Evolutionary conservation across 2,113 vertebrate genomes (phyloP), one percentile per base, ranked within the genome.

Genomic region (Cygnus atratus): DNA sequence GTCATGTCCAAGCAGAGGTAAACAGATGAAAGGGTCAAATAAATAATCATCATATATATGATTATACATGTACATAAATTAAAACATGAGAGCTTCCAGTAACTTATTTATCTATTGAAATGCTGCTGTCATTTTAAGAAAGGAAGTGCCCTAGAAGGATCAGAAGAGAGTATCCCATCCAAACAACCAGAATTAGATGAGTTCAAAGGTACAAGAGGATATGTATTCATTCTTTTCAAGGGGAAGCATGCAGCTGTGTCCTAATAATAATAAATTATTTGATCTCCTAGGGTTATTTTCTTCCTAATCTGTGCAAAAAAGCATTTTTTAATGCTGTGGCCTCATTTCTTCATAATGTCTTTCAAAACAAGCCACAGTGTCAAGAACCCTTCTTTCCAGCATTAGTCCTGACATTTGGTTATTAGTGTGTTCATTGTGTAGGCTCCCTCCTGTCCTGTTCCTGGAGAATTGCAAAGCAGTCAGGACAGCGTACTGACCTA

Each of bases 201-300:
- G 85, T 88, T 97, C 88, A 94, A 46, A 93, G 68, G 71, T 77
- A 25, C 37, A 74, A 81, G 65, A 92, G 41, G n/a, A 52, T 87
- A 57, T 39, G 37, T 67, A 31, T 75, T 77, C 46, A 63, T 37
- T 52, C 65, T 80, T 14, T 71, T 88, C 31, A 50, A 71, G 43
- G 63, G 25, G 24, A 33, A 74, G 4, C 55, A 35, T 54, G 46
- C 37, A 80, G 26, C 85, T 85, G 35, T 88, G 46, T 88, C 65
- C 29, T 57, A 74, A 70, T 71, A 50, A 66, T 85, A 92, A 87
- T 14, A 93, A 84, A n/a, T 67, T 89, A n/a, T 73, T 88, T 86
- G 15, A 73, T 87, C 66, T 90, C 33, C 44, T 54, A 58, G 41
- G 31, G 20, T 44, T 72, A 5, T 37, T 87, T 65, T 61, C 78